These are phyloP conservation scores for Porites australiensis DNA, from an alignment of 64 coral and sea anemone species.

Conservation along the genomic window DNA sequence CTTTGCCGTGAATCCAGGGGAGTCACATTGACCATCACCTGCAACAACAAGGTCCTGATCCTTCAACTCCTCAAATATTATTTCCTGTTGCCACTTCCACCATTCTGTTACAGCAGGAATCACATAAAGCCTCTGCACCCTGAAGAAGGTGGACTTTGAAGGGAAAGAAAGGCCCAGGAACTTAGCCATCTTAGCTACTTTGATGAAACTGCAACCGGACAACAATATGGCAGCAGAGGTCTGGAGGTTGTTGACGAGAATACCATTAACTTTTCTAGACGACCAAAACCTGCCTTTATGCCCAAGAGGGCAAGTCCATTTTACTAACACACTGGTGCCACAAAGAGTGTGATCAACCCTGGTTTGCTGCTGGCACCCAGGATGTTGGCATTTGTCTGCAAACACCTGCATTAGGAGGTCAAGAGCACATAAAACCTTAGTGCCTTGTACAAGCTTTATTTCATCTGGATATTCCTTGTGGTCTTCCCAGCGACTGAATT, in stretches of 20 bases:
- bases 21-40: constrained; percentile 22
- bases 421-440: background rate
- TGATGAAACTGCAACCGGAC: constrained; percentile 21
- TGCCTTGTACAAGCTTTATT: background rate
- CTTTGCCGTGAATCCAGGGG: constrained; percentile 11
- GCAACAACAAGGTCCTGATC: constrained; percentile 1
- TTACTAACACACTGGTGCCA: background rate
- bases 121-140: constrained; percentile 28
- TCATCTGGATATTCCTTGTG: background rate
- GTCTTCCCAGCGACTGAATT: constrained; percentile 8
- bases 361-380: constrained; percentile 15
- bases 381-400: constrained; percentile 8
- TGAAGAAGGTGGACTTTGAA: constrained; percentile 26
- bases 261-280: background rate
- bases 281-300: background rate
- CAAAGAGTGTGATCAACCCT: constrained; percentile 3
- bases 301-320: background rate
- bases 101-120: constrained; percentile 28
- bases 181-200: constrained; percentile 27
- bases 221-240: constrained; percentile 37
- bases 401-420: constrained; percentile 6
- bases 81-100: constrained; percentile 28
- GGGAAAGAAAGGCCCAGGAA: constrained; percentile 23
- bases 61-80: constrained; percentile 27
- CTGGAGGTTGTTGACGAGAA: constrained; percentile 14